Evolutionary conservation across 2,113 vertebrate genomes (phyloP).

Genomic region (Dissostichus mawsoni): DNA sequence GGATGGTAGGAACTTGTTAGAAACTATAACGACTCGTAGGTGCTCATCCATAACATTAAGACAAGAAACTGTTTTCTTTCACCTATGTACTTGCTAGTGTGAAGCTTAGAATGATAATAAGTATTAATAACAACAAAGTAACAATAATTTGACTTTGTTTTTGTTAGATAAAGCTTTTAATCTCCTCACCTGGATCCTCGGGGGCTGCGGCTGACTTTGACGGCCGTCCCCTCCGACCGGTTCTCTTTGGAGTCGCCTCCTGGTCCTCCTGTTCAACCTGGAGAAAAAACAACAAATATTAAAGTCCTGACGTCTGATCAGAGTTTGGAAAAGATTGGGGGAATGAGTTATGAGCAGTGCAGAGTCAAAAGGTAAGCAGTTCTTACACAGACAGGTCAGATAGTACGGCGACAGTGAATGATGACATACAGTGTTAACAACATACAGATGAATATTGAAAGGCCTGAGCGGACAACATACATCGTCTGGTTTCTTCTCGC

Average conservation of each 20-base stretch:
- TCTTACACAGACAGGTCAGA: not conserved
- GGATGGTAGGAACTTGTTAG: too few relatives aligned
- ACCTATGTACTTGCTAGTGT: too few relatives aligned
- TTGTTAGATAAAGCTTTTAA: not conserved
- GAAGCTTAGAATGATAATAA: not conserved
- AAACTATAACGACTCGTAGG: too few relatives aligned
- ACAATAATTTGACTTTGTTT: not conserved
- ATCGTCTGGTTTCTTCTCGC: conserved; percentile 59
- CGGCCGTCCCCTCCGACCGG: conserved; percentile 75
- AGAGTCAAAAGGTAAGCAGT: not conserved
- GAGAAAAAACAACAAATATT: not conserved
- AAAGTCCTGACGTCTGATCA: not conserved
- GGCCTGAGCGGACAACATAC: conserved; percentile 44
- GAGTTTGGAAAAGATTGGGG: not conserved
- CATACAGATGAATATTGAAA: not conserved
- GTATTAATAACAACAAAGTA: not conserved
- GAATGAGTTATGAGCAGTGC: not conserved
- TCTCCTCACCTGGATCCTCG: conserved; percentile 85
- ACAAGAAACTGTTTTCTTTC: not conserved
- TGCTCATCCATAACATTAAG: too few relatives aligned
- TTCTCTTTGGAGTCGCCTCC: conserved; percentile 66
- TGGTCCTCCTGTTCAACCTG: conserved; percentile 71
- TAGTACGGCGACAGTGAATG: not conserved
- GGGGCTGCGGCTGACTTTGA: conserved; percentile 64
- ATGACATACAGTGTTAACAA: not conserved